phyloP scores from a whole-genome alignment of 2,113 vertebrate genomes.

The Chaetops frenatus region DNA sequence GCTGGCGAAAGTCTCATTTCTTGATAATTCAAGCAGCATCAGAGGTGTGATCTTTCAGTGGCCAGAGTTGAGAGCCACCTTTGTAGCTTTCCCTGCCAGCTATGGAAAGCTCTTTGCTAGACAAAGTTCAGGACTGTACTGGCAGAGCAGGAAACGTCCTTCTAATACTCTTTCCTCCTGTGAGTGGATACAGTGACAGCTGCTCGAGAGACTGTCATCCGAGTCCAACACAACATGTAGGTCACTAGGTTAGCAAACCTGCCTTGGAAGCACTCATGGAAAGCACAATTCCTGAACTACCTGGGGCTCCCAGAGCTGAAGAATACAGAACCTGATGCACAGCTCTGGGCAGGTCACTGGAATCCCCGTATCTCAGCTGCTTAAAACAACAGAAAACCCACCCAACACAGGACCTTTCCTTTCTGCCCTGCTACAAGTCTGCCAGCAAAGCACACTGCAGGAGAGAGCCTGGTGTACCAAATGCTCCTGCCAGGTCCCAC shows the following conservation, averaged over 20 bases:
- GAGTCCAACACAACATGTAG: background rate
- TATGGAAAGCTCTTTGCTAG: background rate
- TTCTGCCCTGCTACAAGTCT: background rate
- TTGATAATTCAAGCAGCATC: background rate
- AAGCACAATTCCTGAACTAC: background rate
- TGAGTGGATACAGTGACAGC: background rate
- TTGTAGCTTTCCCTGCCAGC: background rate
- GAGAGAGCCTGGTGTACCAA: background rate
- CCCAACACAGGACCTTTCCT: background rate
- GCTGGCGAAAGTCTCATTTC: background rate
- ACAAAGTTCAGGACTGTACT: background rate
- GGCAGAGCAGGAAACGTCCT: background rate
- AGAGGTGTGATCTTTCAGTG: background rate
- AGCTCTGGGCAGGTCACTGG: background rate
- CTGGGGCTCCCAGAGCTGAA: background rate
- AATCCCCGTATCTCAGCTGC: background rate
- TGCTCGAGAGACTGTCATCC: background rate
- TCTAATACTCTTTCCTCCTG: background rate
- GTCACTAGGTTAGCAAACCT: constrained; percentile 5
- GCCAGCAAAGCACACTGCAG: fast-evolving
- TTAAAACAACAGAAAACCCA: background rate
- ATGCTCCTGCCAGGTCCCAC: background rate
- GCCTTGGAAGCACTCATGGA: fast-evolving
- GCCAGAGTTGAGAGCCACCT: background rate
- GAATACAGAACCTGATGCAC: background rate